Percentiles rank a stretch among this genome's conserved stretches.
These are phyloP conservation scores for Morone saxatilis DNA, from an alignment of 2,113 vertebrate species.

Conservation along the genomic window DNA sequence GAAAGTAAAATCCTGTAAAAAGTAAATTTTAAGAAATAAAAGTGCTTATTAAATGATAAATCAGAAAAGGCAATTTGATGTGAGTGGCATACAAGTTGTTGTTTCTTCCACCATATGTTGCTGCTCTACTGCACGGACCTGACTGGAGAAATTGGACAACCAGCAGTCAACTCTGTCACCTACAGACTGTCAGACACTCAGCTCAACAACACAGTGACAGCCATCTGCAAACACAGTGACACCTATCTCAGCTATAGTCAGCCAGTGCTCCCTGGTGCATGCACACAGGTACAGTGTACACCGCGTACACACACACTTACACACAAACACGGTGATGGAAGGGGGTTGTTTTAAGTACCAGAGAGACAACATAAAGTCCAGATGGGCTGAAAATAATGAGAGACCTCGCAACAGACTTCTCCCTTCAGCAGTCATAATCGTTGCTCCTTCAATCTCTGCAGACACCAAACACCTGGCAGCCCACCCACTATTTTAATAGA, in stretches of 20 bases:
- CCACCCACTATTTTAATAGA: constrained; percentile 35
- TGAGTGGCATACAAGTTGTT: background rate
- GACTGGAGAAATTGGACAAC: constrained; percentile 47
- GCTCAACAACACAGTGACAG: constrained; percentile 47
- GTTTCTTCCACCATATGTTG: constrained; percentile 17
- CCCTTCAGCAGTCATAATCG: constrained; percentile 74
- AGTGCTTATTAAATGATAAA: background rate
- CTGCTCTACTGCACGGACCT: constrained; percentile 6
- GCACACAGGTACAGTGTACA: constrained; percentile 10
- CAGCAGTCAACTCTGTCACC: constrained; percentile 52
- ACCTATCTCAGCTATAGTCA: constrained; percentile 39
- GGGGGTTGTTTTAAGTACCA: constrained; percentile 70
- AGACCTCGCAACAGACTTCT: constrained; percentile 68
- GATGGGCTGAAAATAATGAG: constrained; percentile 77
- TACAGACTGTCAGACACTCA: constrained; percentile 38
- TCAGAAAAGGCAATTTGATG: background rate
- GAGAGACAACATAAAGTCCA: constrained; percentile 54
- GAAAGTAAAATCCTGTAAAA: background rate
- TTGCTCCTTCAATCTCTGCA: constrained; percentile 50
- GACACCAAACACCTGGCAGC: constrained; percentile 71
- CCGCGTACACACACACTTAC: background rate
- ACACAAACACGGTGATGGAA: constrained; percentile 26
- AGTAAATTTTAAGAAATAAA: background rate
- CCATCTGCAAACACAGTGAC: constrained; percentile 62
- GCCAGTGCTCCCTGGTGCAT: constrained; percentile 29